Evolutionary conservation across 2,797 vertebrate genomes (phyloP), one percentile per base, ranked within the genome.

Genomic region (Chrysocyon brachyurus): DNA sequence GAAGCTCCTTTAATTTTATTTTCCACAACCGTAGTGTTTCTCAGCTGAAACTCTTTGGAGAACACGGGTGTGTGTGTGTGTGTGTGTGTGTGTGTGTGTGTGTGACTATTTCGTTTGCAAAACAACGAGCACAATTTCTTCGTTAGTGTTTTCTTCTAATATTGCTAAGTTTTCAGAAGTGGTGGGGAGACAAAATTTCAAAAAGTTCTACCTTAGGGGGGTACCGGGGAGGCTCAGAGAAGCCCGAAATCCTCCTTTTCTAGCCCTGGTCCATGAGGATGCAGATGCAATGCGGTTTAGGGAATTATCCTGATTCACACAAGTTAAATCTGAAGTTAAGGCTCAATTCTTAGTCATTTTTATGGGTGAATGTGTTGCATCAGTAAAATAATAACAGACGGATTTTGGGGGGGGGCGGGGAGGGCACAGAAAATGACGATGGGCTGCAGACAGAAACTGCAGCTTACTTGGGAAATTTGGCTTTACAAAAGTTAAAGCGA

Each of bases 401-500:
- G 88, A 59, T 95, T 97, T 97, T 95, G 93, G 95, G 90, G 6
- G 6, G 40, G 40, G 40, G 6, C 1, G 40, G 40, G 56, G 40
- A 24, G 4, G 68, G 16, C 6, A 63, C 24, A 98, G 98, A 98
- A 98, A 98, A 98, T 97, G 98, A 98, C 0, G 85, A 98, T 36
- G 97, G 98, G 98, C 98, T 97, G 94, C 91, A 96, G 98, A 98
- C 78, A 98, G 98, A 98, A 98, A 98, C 96, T 98, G 98, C 98
- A 98, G 98, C 97, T 98, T 93, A 97, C 96, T 97, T 75, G 94
- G 97, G 95, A 98, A 98, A 98, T 98, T 98, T 97, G 98, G 98
- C 98, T 99, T 98, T 97, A 98, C 46, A 98, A 98, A 97, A 98
- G 98, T 98, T 98, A 98, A 97, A 98, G 99, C 98, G 98, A 98